phyloP scores from a whole-genome alignment of 2,888 invertebrate species.

The Caenorhabditis zanzibari region DNA sequence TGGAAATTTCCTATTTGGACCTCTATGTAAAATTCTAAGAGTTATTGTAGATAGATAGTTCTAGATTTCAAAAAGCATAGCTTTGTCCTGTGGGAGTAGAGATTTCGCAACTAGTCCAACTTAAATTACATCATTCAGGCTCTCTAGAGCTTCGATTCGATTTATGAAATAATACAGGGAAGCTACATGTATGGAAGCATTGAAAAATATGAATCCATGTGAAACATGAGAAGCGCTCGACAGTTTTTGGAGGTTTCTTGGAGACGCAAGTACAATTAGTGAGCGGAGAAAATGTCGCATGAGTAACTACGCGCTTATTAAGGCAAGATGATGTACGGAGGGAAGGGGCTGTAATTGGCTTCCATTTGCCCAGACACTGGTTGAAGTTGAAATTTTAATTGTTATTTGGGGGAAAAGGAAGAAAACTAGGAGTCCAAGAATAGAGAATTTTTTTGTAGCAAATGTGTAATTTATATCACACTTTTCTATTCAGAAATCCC shows the following conservation, averaged over 20 bases:
- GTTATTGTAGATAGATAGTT: no score
- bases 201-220: neutral
- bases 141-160: neutral
- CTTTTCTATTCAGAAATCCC: neutral
- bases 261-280: constrained; percentile 41
- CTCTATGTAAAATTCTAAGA: neutral
- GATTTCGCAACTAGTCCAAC: neutral
- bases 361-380: constrained; percentile 30
- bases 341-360: constrained; percentile 45
- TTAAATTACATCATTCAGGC: neutral
- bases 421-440: neutral
- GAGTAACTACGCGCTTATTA: constrained; percentile 57
- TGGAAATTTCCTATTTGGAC: no score
- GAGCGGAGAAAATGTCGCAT: constrained; percentile 9
- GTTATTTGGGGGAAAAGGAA: neutral
- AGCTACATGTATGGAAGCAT: neutral
- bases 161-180: no score
- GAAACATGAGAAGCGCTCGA: constrained; percentile 1
- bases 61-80: no score
- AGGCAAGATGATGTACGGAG: constrained; percentile 11
- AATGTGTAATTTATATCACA: no score
- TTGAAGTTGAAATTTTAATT: constrained; percentile 42
- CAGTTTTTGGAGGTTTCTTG: constrained; percentile 53
- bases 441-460: neutral
- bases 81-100: neutral